Conservation (phyloP, 1,140 invertebrate genomes). For the Penaeus chinensis region DNA sequence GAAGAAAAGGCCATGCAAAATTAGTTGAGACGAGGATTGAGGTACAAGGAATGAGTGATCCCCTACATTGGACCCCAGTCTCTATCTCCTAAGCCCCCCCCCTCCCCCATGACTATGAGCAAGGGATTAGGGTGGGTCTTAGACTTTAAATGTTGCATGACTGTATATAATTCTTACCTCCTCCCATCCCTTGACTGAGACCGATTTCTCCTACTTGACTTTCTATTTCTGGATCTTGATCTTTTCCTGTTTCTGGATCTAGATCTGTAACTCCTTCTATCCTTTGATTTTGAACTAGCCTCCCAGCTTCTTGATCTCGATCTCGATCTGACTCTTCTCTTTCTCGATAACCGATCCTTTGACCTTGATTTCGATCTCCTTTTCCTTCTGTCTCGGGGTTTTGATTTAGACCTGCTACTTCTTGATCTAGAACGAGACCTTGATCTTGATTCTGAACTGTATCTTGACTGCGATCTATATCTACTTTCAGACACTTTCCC, state of each 20-base stretch:
- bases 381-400: neutral
- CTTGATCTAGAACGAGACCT: conserved; percentile 3
- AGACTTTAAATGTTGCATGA: neutral
- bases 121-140: neutral
- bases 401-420: conserved; percentile 1
- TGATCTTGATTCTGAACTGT: neutral
- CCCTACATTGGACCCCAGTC: too few relatives aligned
- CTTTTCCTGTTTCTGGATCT: neutral
- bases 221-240: neutral
- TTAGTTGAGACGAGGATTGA: too few relatives aligned
- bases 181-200: neutral
- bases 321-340: neutral
- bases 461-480: neutral
- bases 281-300: neutral
- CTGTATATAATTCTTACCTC: neutral
- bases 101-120: too few relatives aligned
- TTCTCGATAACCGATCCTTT: neutral
- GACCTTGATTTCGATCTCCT: neutral
- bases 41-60: too few relatives aligned
- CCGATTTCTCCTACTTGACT: neutral
- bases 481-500: neutral
- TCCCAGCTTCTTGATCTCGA: neutral
- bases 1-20: too few relatives aligned
- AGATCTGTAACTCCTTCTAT: neutral
- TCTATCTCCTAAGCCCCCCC: too few relatives aligned